Percentiles rank a stretch among this genome's conserved stretches.
These are phyloP conservation scores for Homarus gammarus DNA, from an alignment of 2,888 invertebrate species.

Conservation along the genomic window DNA sequence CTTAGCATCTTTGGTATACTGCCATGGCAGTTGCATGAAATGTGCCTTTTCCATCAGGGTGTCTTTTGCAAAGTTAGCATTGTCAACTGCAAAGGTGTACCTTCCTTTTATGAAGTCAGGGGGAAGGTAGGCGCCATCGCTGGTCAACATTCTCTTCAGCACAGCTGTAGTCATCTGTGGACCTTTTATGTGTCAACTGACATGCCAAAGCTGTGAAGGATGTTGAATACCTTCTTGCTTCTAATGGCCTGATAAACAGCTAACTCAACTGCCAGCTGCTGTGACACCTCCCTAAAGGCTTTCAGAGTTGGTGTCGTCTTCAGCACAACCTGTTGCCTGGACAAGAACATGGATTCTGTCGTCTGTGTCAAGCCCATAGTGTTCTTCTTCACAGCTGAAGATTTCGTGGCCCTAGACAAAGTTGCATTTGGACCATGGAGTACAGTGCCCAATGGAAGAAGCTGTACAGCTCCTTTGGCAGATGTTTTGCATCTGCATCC, in stretches of 20 bases:
- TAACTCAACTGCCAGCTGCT: neutral
- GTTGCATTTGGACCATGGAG: too few relatives aligned
- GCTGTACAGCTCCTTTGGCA: too few relatives aligned
- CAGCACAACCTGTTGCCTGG: too few relatives aligned
- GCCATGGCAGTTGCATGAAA: neutral
- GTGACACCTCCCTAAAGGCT: neutral
- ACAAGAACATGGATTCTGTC: too few relatives aligned
- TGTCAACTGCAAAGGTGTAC: conserved; percentile 3
- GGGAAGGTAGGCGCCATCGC: neutral
- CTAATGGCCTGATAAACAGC: neutral
- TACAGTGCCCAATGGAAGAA: too few relatives aligned
- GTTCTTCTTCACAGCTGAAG: too few relatives aligned
- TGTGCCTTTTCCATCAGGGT: neutral
- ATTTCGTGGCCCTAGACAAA: too few relatives aligned
- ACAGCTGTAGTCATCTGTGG: neutral
- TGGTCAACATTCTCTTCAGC: neutral
- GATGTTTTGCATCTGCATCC: too few relatives aligned
- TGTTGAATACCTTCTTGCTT: neutral
- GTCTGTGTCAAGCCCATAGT: too few relatives aligned
- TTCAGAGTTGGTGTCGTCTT: neutral
- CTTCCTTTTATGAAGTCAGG: neutral
- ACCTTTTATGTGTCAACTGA: neutral
- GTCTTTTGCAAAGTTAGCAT: neutral
- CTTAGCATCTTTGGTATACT: neutral
- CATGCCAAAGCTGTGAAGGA: neutral